These are phyloP conservation scores for Macrotrachela quadricornifera DNA, from an alignment of 1,140 invertebrate species.

Conservation along the genomic window DNA sequence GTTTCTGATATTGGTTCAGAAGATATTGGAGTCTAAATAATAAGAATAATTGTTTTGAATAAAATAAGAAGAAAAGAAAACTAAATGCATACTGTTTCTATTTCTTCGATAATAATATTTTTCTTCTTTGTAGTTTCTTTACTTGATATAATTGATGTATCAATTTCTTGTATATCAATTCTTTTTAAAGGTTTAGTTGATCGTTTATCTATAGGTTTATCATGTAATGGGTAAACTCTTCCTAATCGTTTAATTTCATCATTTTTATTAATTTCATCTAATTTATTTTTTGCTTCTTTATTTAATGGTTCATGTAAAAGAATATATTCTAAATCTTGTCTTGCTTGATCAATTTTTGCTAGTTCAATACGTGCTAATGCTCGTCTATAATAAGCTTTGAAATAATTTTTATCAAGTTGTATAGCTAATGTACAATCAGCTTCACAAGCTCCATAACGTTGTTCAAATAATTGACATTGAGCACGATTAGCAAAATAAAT, in stretches of 20 bases:
- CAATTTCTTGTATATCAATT: constrained; percentile 23
- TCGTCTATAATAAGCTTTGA: constrained; percentile 54
- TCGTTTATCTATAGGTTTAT: constrained; percentile 16
- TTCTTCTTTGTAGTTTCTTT: too few relatives aligned
- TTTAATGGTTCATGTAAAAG: constrained; percentile 50
- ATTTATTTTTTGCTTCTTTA: constrained; percentile 31
- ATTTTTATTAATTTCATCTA: constrained; percentile 37
- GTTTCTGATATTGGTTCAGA: too few relatives aligned
- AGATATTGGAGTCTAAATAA: too few relatives aligned
- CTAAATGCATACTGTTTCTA: too few relatives aligned
- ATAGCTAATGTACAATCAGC: constrained; percentile 49
- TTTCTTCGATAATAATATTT: too few relatives aligned
- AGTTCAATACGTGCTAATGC: constrained; percentile 44
- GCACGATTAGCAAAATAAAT: constrained; percentile 66
- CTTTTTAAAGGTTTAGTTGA: constrained; percentile 21
- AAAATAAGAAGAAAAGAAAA: too few relatives aligned
- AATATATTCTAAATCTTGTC: constrained; percentile 42
- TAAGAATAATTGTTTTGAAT: too few relatives aligned
- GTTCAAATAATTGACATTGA: constrained; percentile 45
- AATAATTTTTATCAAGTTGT: constrained; percentile 46
- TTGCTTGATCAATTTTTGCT: constrained; percentile 40
- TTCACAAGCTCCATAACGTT: constrained; percentile 48
- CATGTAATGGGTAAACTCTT: constrained; percentile 13
- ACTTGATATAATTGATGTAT: neutral
- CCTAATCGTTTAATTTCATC: neutral